Percentiles rank a stretch among this genome's conserved stretches.
Evolutionary conservation across 2,113 vertebrate genomes (phyloP).

Genomic region (Shinisaurus crocodilurus): DNA sequence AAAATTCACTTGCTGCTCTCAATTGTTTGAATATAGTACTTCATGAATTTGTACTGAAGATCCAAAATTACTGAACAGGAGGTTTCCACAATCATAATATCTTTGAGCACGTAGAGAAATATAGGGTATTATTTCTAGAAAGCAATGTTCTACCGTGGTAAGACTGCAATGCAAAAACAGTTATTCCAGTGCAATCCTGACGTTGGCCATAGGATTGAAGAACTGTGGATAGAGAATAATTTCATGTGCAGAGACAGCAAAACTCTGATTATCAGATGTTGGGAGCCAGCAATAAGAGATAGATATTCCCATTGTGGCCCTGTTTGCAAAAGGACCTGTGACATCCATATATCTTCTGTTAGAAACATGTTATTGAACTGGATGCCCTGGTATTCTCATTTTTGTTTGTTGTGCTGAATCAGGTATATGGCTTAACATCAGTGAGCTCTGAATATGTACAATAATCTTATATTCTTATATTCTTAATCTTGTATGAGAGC

Average conservation of each 20-base stretch:
- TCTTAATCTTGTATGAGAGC: too few relatives aligned
- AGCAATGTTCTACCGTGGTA: background rate
- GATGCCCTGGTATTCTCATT: background rate
- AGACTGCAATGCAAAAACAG: background rate
- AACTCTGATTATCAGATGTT: background rate
- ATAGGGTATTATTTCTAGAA: background rate
- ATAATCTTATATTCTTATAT: background rate
- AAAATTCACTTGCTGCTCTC: constrained; percentile 48
- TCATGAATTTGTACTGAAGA: background rate
- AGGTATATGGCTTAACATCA: background rate
- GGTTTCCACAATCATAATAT: background rate
- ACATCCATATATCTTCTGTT: background rate
- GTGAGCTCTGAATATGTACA: background rate
- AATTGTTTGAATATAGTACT: constrained; percentile 17
- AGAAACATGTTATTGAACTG: background rate
- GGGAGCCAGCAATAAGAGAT: background rate
- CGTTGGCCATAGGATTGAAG: background rate
- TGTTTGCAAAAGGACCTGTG: background rate
- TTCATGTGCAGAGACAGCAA: background rate
- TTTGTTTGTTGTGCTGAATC: background rate
- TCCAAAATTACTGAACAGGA: background rate
- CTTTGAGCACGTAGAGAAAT: background rate
- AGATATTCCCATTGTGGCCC: background rate
- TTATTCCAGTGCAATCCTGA: background rate
- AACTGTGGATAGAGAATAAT: background rate